Conservation (phyloP, 2,113 vertebrate species). For the Tragelaphus imberbis region DNA sequence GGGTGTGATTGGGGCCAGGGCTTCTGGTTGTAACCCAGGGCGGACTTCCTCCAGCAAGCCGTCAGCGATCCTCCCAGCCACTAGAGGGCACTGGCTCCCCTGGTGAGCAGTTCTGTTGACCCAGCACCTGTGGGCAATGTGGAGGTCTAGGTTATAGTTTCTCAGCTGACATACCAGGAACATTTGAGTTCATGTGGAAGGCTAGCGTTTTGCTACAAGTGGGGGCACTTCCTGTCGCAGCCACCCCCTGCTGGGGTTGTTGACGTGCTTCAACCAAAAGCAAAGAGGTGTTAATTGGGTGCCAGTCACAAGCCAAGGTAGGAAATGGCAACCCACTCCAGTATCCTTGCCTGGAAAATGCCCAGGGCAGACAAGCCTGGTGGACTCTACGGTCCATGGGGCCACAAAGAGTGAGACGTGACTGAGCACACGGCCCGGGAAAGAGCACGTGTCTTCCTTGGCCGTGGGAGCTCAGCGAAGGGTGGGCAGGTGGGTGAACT, state of each 20-base stretch:
- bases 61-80: neutral
- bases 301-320: neutral
- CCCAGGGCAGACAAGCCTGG: neutral
- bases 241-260: neutral
- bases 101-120: neutral
- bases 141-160: neutral
- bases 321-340: neutral
- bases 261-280: neutral
- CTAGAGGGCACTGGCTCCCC: neutral
- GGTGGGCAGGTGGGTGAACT: neutral
- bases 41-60: neutral
- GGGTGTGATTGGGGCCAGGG: neutral
- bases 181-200: neutral
- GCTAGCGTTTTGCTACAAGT: neutral
- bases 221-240: neutral
- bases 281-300: neutral
- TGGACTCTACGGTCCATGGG: neutral
- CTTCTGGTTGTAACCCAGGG: neutral
- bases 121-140: neutral
- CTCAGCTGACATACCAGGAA: neutral
- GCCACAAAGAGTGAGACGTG: neutral
- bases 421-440: neutral
- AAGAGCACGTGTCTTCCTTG: fast-evolving
- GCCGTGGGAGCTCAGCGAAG: neutral
- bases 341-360: neutral